Evolutionary conservation across 2,113 vertebrate species (phyloP), one percentile per base, ranked within the genome.

Genomic region (Chunga burmeisteri): DNA sequence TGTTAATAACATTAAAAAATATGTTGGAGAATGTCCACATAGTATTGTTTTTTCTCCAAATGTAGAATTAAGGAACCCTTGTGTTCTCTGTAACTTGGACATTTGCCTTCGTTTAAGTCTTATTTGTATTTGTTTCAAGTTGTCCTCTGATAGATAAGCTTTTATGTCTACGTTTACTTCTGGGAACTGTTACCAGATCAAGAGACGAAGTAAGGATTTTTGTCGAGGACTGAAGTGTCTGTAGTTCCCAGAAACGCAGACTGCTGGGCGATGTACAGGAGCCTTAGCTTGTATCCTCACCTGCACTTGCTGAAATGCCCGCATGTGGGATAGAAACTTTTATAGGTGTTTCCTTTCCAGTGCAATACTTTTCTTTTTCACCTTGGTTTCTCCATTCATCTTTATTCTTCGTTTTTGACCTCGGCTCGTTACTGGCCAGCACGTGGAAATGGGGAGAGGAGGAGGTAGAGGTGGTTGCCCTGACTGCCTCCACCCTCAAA

Each of bases 111-210:
- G 13, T 68, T 91, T 71, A 73, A 93, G 70, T 38, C 36, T 85
- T 81, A 75, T 32, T 86, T 92, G 53, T 94, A 34, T 84, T 96
- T 94, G 62, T 95, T 95, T 96, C 78, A 91, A 87, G 89, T 78
- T 88, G 84, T 87, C 73, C 71, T 94, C 84, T 95, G 71, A 34
- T 36, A 95, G 78, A 62, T 83, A 52, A 85, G 32, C 58, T 91
- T 61, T 73, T 80, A 46, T 89, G 62, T 46, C 66, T 70, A 0
- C 4, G 4, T 75, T 85, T 84, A 74, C 80, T 92, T 65, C 53
- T 94, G 89, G 89, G 84, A 91, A 29, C 84, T 66, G 58, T 66
- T 90, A 73, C 27, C 63, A 58, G 78, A 78, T 89, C 77, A 42
- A 93, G 96, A 91, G 71, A 34, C 4, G 1, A 72, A 88, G 70